Conservation (phyloP, 1,140 invertebrate genomes). For the Megathymus violae region DNA sequence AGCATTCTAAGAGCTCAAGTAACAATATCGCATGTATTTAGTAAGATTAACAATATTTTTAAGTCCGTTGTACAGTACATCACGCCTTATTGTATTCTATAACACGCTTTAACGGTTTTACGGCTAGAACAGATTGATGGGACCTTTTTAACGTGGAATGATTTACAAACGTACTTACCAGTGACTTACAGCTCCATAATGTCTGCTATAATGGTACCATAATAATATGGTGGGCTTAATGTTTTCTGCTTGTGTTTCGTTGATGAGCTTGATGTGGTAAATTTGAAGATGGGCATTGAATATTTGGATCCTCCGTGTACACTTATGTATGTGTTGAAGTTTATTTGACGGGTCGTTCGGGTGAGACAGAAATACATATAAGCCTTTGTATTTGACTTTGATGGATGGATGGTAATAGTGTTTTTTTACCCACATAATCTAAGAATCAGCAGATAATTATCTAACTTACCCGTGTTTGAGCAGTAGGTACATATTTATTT, state of each 20-base stretch:
- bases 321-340: too few relatives aligned
- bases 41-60: neutral
- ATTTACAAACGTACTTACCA: constrained; percentile 46
- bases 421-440: too few relatives aligned
- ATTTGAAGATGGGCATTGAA: neutral
- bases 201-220: constrained; percentile 41
- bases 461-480: too few relatives aligned
- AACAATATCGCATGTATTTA: neutral
- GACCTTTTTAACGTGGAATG: constrained; percentile 44
- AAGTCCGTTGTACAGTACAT: neutral
- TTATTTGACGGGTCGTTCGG: too few relatives aligned
- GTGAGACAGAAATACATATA: too few relatives aligned
- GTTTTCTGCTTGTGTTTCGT: constrained; percentile 10
- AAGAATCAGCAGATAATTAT: too few relatives aligned
- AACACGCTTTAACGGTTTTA: constrained; percentile 35
- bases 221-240: constrained; percentile 50
- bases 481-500: too few relatives aligned
- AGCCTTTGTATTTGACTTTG: too few relatives aligned
- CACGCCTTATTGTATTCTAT: neutral
- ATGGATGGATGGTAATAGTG: too few relatives aligned
- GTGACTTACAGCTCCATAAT: constrained; percentile 44
- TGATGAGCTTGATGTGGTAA: constrained; percentile 9
- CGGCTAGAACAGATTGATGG: constrained; percentile 38
- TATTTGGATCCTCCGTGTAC: too few relatives aligned
- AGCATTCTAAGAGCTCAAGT: too few relatives aligned